Conservation (phyloP, 2,113 vertebrate genomes). For the Empidonax alnorum region DNA sequence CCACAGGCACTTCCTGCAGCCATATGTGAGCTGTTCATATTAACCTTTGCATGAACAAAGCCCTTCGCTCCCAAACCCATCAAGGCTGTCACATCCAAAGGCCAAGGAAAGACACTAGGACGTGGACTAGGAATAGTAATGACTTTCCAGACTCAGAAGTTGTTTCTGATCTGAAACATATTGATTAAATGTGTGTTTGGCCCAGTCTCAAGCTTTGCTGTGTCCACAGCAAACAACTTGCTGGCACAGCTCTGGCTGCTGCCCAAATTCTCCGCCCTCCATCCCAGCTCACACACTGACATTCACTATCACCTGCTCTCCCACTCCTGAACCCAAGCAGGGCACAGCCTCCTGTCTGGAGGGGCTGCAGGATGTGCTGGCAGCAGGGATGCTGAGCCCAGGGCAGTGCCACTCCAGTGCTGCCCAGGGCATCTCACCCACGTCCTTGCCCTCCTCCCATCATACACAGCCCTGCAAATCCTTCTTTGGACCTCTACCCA, state of each 20-base stretch:
- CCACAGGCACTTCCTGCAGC: constrained; percentile 11
- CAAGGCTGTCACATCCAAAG: not conserved
- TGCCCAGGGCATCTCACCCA: not conserved
- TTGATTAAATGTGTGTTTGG: constrained; percentile 54
- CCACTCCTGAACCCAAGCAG: not conserved
- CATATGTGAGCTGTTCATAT: not conserved
- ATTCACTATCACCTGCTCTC: not conserved
- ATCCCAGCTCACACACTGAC: not conserved
- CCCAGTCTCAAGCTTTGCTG: constrained; percentile 26
- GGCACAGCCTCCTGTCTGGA: not conserved
- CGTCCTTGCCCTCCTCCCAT: not conserved
- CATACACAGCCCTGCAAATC: rapidly evolving
- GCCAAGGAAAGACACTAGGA: constrained; percentile 2
- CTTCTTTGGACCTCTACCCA: not conserved
- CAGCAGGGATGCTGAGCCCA: not conserved
- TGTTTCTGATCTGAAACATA: constrained; percentile 40
- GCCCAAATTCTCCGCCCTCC: not conserved
- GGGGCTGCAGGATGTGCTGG: not conserved
- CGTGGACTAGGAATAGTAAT: not conserved
- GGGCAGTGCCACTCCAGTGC: not conserved
- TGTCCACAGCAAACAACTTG: constrained; percentile 46
- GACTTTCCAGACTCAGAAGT: constrained; percentile 18
- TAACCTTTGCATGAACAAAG: constrained; percentile 43
- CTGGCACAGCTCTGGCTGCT: constrained; percentile 43
- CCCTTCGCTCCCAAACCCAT: not conserved